A percentile compares a stretch with the other conserved stretches of the same genome.
Conservation (phyloP, 2,113 vertebrate species). For the Machaerirhynchus nigripectus region DNA sequence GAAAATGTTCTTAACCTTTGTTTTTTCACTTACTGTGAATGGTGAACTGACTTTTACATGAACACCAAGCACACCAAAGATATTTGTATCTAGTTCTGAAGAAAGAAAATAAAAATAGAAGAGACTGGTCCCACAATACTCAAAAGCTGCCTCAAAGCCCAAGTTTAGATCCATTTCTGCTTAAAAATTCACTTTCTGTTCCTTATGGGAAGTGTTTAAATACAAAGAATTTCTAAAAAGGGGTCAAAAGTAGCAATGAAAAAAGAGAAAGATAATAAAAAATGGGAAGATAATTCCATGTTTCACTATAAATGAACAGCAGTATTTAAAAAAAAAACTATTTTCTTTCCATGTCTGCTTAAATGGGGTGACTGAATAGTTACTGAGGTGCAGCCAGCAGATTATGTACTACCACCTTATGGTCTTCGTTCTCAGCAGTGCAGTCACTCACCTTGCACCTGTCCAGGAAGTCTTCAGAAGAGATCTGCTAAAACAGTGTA, state of each 20-base stretch:
- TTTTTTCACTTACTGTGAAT: neutral
- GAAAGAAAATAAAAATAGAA: neutral
- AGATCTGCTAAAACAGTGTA: neutral
- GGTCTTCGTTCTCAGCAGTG: neutral
- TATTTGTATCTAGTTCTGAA: neutral
- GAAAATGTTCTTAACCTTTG: neutral
- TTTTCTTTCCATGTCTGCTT: neutral
- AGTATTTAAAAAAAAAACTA: accelerated
- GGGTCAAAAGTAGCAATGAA: neutral
- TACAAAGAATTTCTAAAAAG: neutral
- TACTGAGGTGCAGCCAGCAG: neutral
- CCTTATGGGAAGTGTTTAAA: neutral
- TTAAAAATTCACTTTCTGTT: neutral
- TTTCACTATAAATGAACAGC: neutral
- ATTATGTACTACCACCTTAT: neutral
- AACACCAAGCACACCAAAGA: neutral
- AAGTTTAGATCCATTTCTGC: neutral
- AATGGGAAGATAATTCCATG: neutral
- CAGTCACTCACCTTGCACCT: neutral
- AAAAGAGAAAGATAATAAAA: neutral
- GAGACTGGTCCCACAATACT: neutral
- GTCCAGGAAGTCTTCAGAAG: neutral
- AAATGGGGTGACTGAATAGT: neutral
- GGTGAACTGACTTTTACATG: neutral
- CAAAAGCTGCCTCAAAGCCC: neutral